Conservation (phyloP, 2,113 vertebrate species). For the Nesoenas mayeri region DNA sequence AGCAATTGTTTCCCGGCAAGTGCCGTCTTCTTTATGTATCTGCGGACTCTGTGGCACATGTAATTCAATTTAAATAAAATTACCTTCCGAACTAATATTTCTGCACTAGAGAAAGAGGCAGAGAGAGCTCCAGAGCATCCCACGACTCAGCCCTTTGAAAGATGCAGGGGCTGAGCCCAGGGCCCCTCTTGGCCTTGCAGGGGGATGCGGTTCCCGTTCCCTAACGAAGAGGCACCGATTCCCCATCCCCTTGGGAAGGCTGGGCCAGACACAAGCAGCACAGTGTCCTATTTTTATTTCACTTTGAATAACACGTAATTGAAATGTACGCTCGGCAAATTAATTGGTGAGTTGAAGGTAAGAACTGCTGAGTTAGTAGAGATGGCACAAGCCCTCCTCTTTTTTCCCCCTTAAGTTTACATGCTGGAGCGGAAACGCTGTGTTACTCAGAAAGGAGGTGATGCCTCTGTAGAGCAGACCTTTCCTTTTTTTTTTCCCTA, state of each 20-base stretch:
- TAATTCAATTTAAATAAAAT: conserved; percentile 32
- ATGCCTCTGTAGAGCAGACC: conserved; percentile 72
- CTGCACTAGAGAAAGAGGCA: not conserved
- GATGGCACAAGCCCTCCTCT: not conserved
- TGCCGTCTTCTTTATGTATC: not conserved
- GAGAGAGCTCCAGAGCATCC: not conserved
- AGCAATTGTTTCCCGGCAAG: conserved; percentile 36
- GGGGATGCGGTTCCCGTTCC: not conserved
- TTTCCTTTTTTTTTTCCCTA: conserved; percentile 52
- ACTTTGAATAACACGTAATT: not conserved
- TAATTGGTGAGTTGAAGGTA: conserved; percentile 31
- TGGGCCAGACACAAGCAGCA: not conserved
- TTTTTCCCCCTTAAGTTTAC: conserved; percentile 19
- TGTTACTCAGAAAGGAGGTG: conserved; percentile 55
- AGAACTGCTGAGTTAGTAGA: conserved; percentile 57
- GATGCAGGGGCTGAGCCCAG: not conserved
- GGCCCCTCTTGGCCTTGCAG: not conserved
- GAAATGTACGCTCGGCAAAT: conserved; percentile 8
- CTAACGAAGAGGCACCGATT: not conserved
- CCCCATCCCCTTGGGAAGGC: not conserved
- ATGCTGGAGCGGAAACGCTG: conserved; percentile 9
- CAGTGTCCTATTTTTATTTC: not conserved
- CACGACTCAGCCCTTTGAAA: not conserved
- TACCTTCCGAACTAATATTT: not conserved
- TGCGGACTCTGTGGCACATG: not conserved